Conservation (phyloP, 1,140 invertebrate species). For the Probaryconus sp. region DNA sequence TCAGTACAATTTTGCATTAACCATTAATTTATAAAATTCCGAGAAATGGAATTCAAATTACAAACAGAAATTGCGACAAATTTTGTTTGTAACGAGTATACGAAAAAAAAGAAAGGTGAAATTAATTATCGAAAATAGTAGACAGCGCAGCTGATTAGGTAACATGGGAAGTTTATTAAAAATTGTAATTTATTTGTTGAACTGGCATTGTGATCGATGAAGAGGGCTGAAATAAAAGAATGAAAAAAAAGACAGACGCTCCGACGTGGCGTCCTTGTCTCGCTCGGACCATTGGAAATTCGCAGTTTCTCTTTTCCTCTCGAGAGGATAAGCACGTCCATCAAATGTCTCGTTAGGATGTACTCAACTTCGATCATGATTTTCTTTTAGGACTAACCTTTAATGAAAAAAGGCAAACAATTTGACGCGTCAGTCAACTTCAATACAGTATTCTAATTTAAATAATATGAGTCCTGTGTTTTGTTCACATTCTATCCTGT, state of each 20-base stretch:
- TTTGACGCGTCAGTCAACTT: slow-evolving; percentile 59
- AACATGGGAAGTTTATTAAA: background rate
- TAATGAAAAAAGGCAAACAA: slow-evolving; percentile 72
- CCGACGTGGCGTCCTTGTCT: slow-evolving; percentile 24
- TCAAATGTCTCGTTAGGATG: slow-evolving; percentile 75
- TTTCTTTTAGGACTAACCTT: slow-evolving; percentile 60
- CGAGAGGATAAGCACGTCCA: slow-evolving; percentile 74
- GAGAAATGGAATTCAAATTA: too few species aligned
- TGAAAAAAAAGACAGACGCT: slow-evolving; percentile 48
- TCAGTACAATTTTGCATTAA: background rate
- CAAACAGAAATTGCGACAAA: too few species aligned
- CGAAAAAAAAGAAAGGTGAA: too few species aligned
- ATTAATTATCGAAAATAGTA: background rate
- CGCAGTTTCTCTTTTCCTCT: slow-evolving; percentile 51
- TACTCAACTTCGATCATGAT: slow-evolving; percentile 61
- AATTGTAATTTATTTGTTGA: slow-evolving; percentile 30
- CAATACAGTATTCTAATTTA: slow-evolving; percentile 29
- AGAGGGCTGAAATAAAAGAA: slow-evolving; percentile 54
- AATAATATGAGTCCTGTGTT: slow-evolving; percentile 21
- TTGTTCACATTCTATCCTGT: too few species aligned
- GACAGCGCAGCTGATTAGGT: too few species aligned
- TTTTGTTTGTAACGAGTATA: too few species aligned
- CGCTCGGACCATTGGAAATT: slow-evolving; percentile 12
- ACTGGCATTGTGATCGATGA: slow-evolving; percentile 57
- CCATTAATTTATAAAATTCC: background rate